Percentiles rank a stretch among this genome's conserved stretches.
Conservation (phyloP, 2,797 vertebrate species). For the Pempheris klunzingeri region DNA sequence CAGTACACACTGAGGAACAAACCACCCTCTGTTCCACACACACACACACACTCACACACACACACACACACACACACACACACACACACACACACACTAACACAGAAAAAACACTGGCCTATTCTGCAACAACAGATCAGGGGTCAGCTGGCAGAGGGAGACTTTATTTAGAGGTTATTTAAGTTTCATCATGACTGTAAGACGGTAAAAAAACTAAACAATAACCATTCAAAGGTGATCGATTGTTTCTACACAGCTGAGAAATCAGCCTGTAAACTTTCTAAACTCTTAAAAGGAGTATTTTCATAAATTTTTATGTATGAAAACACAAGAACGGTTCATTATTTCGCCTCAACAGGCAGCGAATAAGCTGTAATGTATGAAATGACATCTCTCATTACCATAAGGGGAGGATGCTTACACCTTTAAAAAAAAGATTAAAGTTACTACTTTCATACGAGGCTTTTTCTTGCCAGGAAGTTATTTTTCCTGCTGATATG, state of each 20-base stretch:
- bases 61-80: constrained; percentile 49
- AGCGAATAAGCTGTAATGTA: too few species aligned
- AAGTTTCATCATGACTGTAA: too few species aligned
- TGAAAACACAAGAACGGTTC: too few species aligned
- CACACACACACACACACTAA: constrained; percentile 40
- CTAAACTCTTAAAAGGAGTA: neutral
- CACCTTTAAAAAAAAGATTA: neutral
- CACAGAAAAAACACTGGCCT: constrained; percentile 30
- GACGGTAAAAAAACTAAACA: too few species aligned
- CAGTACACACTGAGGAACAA: constrained; percentile 56
- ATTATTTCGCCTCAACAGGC: too few species aligned
- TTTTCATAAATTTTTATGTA: neutral
- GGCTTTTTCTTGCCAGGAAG: neutral
- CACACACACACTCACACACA: constrained; percentile 17
- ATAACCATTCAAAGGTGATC: too few species aligned
- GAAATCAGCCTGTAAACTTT: too few species aligned
- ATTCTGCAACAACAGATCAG: constrained; percentile 63
- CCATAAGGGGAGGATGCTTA: neutral
- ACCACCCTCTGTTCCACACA: constrained; percentile 56
- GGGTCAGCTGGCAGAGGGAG: constrained; percentile 55
- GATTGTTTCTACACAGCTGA: neutral
- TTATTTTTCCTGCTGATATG: neutral
- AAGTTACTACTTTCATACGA: too few species aligned
- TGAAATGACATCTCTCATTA: too few species aligned
- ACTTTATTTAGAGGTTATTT: neutral